Conservation (phyloP, 1,140 invertebrate genomes). For the Potamilus streckersoni region DNA sequence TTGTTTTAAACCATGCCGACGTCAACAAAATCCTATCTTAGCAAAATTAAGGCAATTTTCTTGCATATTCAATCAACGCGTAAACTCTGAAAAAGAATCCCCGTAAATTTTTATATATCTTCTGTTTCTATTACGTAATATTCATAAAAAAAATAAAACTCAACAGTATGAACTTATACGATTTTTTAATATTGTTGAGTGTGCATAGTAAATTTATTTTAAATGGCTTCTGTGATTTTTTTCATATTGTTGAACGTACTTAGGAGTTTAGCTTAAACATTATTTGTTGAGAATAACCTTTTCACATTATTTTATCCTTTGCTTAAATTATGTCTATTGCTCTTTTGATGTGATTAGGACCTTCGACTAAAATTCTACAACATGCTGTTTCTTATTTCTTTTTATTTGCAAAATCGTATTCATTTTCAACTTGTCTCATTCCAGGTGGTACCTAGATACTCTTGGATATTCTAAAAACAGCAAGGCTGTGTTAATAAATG, state of each 20-base stretch:
- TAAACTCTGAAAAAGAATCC: slow-evolving; percentile 5
- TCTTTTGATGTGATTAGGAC: background rate
- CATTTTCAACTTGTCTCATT: slow-evolving; percentile 15
- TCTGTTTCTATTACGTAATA: background rate
- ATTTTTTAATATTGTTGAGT: background rate
- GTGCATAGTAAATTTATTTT: background rate
- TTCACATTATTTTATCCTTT: background rate
- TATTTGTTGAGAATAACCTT: background rate
- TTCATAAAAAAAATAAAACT: background rate
- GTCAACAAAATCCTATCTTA: background rate
- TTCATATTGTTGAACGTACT: background rate
- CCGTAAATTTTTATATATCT: background rate
- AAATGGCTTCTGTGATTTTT: background rate
- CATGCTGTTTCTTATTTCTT: background rate
- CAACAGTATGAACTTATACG: background rate
- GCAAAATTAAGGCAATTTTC: background rate
- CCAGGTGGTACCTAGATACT: slow-evolving; percentile 61
- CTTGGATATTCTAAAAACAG: slow-evolving; percentile 50
- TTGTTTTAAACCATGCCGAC: background rate
- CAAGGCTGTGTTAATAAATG: slow-evolving; percentile 53
- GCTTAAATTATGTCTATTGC: background rate
- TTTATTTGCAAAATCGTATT: background rate
- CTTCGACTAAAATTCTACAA: background rate
- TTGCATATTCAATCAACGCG: background rate
- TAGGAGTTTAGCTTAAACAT: background rate